Evolutionary conservation across 2,113 vertebrate genomes (phyloP), one percentile per base, ranked within the genome.

Genomic region (Arenaria interpres): DNA sequence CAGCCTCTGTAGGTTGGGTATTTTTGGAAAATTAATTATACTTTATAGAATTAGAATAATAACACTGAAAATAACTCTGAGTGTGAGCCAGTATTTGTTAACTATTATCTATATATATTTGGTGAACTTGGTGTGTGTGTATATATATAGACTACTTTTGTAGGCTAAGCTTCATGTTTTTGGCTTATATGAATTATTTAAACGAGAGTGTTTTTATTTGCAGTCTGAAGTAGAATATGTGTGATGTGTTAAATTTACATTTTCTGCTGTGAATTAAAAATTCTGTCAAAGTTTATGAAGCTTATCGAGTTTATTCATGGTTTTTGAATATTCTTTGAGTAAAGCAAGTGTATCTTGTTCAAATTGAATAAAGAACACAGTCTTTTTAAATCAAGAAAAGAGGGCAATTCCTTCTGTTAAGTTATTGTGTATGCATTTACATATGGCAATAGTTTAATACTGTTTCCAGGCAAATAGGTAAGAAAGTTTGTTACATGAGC

Each of bases 21-120:
- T 93, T 97, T 94, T 93, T 95, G 39, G 91, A 89, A 96, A 94
- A 93, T 94, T 81, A 92, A 92, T 96, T 92, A 85, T 79, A 66
- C 83, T 89, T 92, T 73, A 66, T 43, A 91, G 80, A 89, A 72
- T 91, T 73, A 54, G 94, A 95, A 82, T 75, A 93, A 86, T 75
- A 95, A 73, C 57, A 50, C 89, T 79, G 73, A 84, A 89, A 60
- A 82, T 95, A 96, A 89, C 81, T 85, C 27, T 5, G 32, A 39
- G 14, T 71, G 28, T n/a, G 48, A 92, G 68, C 74, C 89, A 16
- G 73, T 93, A 85, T 92, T 94, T 90, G 54, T 92, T 91, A 86
- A 75, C 79, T 83, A 41, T 88, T 93, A 62, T 76, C 82, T 87
- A 23, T 57, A 53, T 92, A 50, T 93, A 82, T 92, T 95, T 25